A percentile compares a stretch with the other conserved stretches of the same genome.
These are phyloP conservation scores for Athene noctua DNA, from an alignment of 2,113 vertebrate genomes.

Conservation along the genomic window DNA sequence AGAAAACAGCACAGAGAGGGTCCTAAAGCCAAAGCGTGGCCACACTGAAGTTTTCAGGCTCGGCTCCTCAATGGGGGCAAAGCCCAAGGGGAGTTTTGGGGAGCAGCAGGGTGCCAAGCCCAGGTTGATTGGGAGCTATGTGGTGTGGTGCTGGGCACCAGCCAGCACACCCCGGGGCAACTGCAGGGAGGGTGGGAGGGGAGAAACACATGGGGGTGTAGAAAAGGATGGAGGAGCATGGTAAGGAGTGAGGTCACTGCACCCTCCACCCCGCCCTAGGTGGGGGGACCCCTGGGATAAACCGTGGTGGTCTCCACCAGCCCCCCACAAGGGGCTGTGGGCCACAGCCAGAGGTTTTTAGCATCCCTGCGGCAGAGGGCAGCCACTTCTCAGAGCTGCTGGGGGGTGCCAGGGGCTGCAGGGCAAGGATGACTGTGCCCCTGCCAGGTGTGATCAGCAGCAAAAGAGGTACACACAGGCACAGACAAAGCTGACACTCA, in stretches of 20 bases:
- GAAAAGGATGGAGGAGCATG: neutral
- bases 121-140: neutral
- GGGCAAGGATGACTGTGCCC: neutral
- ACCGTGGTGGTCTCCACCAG: rapidly evolving
- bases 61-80: rapidly evolving
- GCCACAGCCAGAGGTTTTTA: neutral
- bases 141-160: neutral
- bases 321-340: rapidly evolving
- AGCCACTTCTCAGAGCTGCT: neutral
- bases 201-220: neutral
- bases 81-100: neutral
- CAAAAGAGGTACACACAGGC: neutral
- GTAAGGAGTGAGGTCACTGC: neutral
- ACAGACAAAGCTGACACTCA: neutral
- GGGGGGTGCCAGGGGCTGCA: neutral
- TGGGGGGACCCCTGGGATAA: neutral
- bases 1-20: neutral
- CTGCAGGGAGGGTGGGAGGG: neutral
- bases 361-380: neutral
- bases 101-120: neutral
- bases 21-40: neutral
- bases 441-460: neutral
- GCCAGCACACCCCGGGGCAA: neutral
- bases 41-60: neutral
- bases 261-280: neutral